These are phyloP conservation scores for Lophotis ruficrista DNA, from an alignment of 2,113 vertebrate species.

Conservation along the genomic window DNA sequence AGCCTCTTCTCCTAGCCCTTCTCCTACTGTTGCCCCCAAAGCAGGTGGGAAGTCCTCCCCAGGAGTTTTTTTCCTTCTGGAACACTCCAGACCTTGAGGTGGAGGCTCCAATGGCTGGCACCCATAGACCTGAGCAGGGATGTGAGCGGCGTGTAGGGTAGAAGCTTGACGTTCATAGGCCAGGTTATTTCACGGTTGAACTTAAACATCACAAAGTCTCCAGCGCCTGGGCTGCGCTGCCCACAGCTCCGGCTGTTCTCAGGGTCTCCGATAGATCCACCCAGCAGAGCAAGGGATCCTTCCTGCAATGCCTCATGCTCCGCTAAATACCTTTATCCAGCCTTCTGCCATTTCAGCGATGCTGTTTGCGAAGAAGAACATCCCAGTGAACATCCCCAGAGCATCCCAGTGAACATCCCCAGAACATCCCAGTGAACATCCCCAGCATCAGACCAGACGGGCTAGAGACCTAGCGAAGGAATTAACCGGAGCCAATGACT, in stretches of 20 bases:
- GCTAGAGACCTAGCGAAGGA: neutral
- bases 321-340: neutral
- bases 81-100: neutral
- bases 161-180: too few relatives aligned
- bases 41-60: neutral
- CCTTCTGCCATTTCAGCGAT: neutral
- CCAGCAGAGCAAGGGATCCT: fast-evolving
- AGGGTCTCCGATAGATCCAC: fast-evolving
- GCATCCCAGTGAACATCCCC: neutral
- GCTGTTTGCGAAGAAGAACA: neutral
- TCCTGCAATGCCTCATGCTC: neutral
- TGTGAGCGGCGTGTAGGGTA: neutral
- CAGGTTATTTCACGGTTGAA: neutral
- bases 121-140: neutral
- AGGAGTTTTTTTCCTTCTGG: neutral
- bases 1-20: neutral
- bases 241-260: neutral
- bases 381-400: too few relatives aligned
- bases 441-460: neutral
- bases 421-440: neutral
- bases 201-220: neutral
- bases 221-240: neutral
- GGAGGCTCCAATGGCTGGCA: neutral
- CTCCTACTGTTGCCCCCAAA: neutral
- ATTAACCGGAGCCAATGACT: neutral